Percentiles rank a stretch among this genome's conserved stretches.
These are phyloP conservation scores for Orchestes rusci DNA, from an alignment of 2,888 invertebrate genomes.

Conservation along the genomic window DNA sequence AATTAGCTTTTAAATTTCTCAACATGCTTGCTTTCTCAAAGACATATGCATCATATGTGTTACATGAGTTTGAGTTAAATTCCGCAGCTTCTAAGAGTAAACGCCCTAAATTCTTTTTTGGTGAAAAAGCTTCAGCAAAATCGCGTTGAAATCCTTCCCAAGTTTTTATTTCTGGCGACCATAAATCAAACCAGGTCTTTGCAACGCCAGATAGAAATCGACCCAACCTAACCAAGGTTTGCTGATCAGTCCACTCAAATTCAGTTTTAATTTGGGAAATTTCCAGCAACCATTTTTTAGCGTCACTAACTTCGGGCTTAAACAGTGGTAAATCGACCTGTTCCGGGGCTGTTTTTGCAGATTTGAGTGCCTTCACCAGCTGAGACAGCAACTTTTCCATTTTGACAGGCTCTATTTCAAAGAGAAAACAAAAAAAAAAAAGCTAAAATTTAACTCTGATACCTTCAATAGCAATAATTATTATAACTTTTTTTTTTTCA, in stretches of 20 bases:
- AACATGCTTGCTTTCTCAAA: constrained; percentile 24
- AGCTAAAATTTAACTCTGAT: no score
- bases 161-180: constrained; percentile 23
- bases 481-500: no score
- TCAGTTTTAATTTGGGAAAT: constrained; percentile 19
- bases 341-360: constrained; percentile 10
- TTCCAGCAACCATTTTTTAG: constrained; percentile 5
- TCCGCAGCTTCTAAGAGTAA: constrained; percentile 7
- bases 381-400: no score
- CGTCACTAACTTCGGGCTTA: constrained; percentile 13
- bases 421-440: no score
- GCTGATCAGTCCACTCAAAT: constrained; percentile 9
- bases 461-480: no score
- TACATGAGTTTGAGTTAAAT: constrained; percentile 20
- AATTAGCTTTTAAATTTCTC: constrained; percentile 25
- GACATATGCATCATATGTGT: constrained; percentile 27
- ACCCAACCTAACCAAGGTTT: constrained; percentile 17
- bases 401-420: no score
- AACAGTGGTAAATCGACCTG: constrained; percentile 23
- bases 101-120: constrained; percentile 23
- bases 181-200: constrained; percentile 23
- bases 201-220: constrained; percentile 19
- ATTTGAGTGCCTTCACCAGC: no score
- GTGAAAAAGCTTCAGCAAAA: constrained; percentile 28
- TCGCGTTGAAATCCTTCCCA: constrained; percentile 26